Evolutionary conservation across 2,797 vertebrate species (phyloP).

Genomic region (Melanotaenia nigrans): DNA sequence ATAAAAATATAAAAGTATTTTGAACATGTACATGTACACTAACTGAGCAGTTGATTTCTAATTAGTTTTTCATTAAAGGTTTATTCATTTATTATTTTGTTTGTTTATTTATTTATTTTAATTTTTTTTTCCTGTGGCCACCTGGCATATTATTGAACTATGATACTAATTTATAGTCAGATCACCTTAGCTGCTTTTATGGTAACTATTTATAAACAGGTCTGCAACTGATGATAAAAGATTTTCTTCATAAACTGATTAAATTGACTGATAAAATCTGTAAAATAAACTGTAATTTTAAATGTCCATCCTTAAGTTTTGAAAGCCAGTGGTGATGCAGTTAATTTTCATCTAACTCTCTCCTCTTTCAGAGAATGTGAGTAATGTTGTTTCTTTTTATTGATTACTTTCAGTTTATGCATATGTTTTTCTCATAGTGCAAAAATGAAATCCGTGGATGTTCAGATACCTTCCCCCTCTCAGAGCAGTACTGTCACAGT

Average conservation of each 20-base stretch:
- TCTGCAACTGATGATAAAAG: neutral
- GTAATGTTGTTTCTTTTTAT: neutral
- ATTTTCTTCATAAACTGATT: neutral
- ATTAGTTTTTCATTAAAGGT: neutral
- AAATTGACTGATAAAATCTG: neutral
- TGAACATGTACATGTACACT: neutral
- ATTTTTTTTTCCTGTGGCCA: neutral
- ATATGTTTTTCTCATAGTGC: constrained; percentile 73
- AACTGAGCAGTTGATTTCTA: neutral
- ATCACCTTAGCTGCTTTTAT: neutral
- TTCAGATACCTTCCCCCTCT: constrained; percentile 81
- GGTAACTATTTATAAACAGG: neutral
- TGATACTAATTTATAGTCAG: neutral
- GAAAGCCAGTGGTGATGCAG: neutral
- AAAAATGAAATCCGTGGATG: constrained; percentile 86
- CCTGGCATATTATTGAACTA: neutral
- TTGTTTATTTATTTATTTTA: neutral
- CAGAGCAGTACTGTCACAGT: constrained; percentile 83
- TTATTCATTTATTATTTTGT: neutral
- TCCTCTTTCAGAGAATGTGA: neutral
- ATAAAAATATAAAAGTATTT: neutral
- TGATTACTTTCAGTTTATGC: constrained; percentile 6
- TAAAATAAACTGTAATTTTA: neutral
- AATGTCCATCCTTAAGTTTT: neutral
- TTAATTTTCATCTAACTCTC: neutral